Evolutionary conservation across 2,888 invertebrate genomes (phyloP).

Genomic region (Coelinius sp.): DNA sequence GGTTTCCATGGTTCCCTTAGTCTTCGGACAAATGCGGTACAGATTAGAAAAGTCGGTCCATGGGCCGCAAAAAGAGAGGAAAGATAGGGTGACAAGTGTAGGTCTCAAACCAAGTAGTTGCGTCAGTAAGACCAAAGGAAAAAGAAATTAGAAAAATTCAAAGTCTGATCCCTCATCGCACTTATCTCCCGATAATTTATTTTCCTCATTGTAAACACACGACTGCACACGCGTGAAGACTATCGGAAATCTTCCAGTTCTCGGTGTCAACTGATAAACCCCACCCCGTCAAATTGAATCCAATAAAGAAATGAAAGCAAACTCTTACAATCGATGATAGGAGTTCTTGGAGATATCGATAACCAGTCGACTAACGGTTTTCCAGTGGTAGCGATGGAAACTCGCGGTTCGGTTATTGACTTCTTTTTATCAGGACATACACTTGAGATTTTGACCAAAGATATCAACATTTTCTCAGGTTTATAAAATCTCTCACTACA

Average conservation of each 20-base stretch:
- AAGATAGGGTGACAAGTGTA: too few species aligned
- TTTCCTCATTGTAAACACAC: neutral
- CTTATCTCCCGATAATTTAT: neutral
- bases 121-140: too few species aligned
- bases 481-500: too few species aligned
- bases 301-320: neutral
- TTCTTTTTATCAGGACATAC: conserved; percentile 1
- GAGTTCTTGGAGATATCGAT: conserved; percentile 11
- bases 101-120: too few species aligned
- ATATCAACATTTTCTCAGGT: too few species aligned
- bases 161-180: neutral
- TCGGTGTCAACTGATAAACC: conserved; percentile 15
- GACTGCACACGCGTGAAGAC: neutral
- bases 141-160: too few species aligned
- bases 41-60: too few species aligned
- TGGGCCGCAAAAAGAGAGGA: too few species aligned
- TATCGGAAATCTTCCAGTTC: conserved; percentile 8
- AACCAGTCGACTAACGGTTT: conserved; percentile 1
- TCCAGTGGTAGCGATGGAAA: neutral
- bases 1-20: too few species aligned
- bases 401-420: conserved; percentile 1
- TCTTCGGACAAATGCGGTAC: too few species aligned
- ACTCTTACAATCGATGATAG: conserved; percentile 5
- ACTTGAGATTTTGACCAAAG: neutral
- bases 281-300: too few species aligned